These are phyloP conservation scores for Phocides pigmalion DNA, from an alignment of 1,140 invertebrate genomes.

Conservation along the genomic window DNA sequence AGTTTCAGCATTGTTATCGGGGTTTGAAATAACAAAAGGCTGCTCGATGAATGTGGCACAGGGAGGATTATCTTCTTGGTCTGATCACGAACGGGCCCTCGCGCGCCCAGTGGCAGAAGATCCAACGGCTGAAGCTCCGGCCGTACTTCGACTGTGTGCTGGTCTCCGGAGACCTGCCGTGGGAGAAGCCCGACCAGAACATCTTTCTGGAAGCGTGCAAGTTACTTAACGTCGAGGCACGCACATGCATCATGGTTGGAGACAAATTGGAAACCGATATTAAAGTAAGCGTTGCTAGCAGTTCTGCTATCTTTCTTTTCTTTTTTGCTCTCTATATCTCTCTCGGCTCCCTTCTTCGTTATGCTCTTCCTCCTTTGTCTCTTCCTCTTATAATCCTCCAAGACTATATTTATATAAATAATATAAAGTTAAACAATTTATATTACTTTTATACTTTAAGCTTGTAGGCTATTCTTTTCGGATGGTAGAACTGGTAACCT, in stretches of 20 bases:
- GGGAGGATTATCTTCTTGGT: constrained; percentile 88
- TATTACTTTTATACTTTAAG: too few species aligned
- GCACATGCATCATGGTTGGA: constrained; percentile 92
- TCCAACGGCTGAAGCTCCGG: constrained; percentile 86
- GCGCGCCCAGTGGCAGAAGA: constrained; percentile 94
- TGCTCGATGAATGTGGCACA: constrained; percentile 72
- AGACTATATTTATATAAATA: too few species aligned
- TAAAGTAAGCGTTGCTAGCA: constrained; percentile 65
- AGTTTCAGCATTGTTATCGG: constrained; percentile 67
- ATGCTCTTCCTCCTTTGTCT: too few species aligned
- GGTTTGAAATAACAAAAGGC: constrained; percentile 64
- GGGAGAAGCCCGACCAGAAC: constrained; percentile 92
- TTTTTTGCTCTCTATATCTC: background rate
- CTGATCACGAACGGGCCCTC: constrained; percentile 94
- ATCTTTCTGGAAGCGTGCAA: constrained; percentile 92
- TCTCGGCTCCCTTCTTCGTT: background rate
- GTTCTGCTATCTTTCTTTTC: too few species aligned
- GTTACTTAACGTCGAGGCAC: constrained; percentile 87
- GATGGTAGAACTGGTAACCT: too few species aligned
- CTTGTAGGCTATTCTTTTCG: too few species aligned
- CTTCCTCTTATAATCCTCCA: too few species aligned
- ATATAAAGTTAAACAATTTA: too few species aligned
- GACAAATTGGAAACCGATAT: constrained; percentile 95
- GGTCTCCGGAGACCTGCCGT: constrained; percentile 92
- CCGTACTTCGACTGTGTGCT: constrained; percentile 91